A percentile compares a stretch with the other conserved stretches of the same genome.
These are phyloP conservation scores for Melanotaenia nigrans DNA, from an alignment of 2,797 vertebrate genomes.

Conservation along the genomic window DNA sequence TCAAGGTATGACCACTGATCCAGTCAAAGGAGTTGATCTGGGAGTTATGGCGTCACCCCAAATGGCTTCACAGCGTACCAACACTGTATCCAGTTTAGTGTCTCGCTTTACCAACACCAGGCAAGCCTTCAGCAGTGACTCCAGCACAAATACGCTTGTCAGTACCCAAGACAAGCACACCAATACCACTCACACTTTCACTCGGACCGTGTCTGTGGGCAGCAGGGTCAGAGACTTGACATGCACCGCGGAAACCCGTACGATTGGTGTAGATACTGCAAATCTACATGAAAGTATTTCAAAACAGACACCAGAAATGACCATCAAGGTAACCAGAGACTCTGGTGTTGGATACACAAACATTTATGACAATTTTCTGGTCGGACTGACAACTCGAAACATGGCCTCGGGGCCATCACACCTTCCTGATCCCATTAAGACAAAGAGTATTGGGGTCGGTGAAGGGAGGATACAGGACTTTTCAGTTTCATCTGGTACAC, in stretches of 20 bases:
- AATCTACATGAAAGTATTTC: constrained; percentile 43
- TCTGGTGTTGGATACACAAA: constrained; percentile 88
- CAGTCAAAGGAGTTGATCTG: constrained; percentile 74
- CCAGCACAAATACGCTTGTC: constrained; percentile 85
- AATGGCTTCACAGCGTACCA: constrained; percentile 84
- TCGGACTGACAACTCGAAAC: constrained; percentile 92
- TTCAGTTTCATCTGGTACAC: constrained; percentile 50
- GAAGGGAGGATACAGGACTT: constrained; percentile 79
- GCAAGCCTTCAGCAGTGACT: constrained; percentile 75
- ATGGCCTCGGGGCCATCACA: constrained; percentile 92
- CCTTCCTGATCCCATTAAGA: constrained; percentile 82
- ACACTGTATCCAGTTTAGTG: constrained; percentile 78
- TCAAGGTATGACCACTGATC: constrained; percentile 81
- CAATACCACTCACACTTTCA: constrained; percentile 81
- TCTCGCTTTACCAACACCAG: constrained; percentile 87
- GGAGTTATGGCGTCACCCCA: constrained; percentile 84
- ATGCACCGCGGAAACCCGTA: constrained; percentile 76
- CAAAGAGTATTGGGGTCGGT: constrained; percentile 87
- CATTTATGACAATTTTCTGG: constrained; percentile 90
- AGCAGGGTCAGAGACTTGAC: constrained; percentile 83
- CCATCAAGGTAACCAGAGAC: constrained; percentile 87
- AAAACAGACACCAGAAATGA: constrained; percentile 21
- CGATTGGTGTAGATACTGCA: constrained; percentile 86
- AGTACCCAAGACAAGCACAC: constrained; percentile 90
- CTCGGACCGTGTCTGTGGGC: constrained; percentile 87